These are phyloP conservation scores for Punctoribates punctum DNA, from an alignment of 2,888 invertebrate species.

Conservation along the genomic window DNA sequence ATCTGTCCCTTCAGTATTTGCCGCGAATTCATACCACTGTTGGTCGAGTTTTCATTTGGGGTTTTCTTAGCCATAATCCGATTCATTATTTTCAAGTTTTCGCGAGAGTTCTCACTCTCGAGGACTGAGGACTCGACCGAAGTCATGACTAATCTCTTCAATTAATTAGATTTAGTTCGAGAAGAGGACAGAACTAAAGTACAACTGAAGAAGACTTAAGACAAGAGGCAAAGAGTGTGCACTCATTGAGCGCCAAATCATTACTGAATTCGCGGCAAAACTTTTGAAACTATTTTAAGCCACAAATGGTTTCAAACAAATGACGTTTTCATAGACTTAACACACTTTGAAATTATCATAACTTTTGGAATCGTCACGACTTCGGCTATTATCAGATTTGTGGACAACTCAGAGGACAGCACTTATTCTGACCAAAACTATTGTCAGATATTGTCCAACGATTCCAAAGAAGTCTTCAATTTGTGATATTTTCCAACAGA, in stretches of 20 bases:
- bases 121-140: neutral
- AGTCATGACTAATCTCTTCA: neutral
- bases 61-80: neutral
- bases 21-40: neutral
- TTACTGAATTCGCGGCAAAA: neutral
- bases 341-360: too few relatives aligned
- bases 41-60: neutral
- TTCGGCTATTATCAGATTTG: too few relatives aligned
- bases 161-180: neutral
- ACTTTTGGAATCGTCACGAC: too few relatives aligned
- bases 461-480: too few relatives aligned
- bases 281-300: neutral
- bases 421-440: too few relatives aligned
- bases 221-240: neutral
- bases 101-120: neutral
- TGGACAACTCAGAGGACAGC: too few relatives aligned
- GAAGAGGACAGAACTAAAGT: neutral
- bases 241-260: neutral
- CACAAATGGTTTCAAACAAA: neutral
- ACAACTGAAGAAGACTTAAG: neutral
- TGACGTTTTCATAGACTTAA: neutral
- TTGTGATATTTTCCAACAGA: too few relatives aligned
- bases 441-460: too few relatives aligned
- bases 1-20: neutral
- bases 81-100: constrained; percentile 5